Base-by-base conservation (phyloP, 2,113 vertebrate genomes). In the Tupaia tana region DNA sequence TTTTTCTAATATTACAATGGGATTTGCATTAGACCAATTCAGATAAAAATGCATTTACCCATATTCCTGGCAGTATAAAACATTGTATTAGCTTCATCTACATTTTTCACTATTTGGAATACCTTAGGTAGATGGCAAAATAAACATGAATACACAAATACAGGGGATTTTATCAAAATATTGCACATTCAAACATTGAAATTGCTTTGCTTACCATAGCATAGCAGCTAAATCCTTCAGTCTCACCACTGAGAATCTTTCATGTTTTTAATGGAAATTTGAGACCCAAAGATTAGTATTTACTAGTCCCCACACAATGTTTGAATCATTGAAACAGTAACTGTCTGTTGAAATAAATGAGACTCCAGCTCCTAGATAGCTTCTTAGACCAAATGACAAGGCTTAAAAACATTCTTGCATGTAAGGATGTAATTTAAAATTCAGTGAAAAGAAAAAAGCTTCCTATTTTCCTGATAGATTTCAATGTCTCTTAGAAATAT, bases 131-230 rank as follows among this genome's bases (percentile, higher is more conserved):
- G 77, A 85, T 27, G n/a, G 54, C 31, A 84, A 90, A 95, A 92
- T 63, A 78, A 84, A 90, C 88, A 88, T 66, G 1, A 63, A 85
- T 78, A 81, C 20, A 82, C 19, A 85, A 80, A 87, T 67, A 86
- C 54, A 80, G n/a, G 3, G 64, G 77, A 77, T 95, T 96, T 95
- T 92, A 94, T 94, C 31, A 89, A 94, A 93, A 78, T 78, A 90
- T 14, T 64, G 6, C 9, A 74, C 9, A 77, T 85, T 73, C 20
- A 86, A 90, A 91, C 15, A 79, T 16, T 34, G 58, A 71, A 80
- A 81, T 9, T 61, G 7, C 12, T 91, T 83, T 89, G 52, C 56
- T 90, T 94, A 82, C 89, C 92, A 71, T 4, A 63, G 70, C 10
- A 89, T 86, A 92, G 11, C 19, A 78, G 59, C 19, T 73, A 87